These are phyloP conservation scores for Drosophila paramelanica DNA, from an alignment of 2,888 invertebrate species.

Conservation along the genomic window DNA sequence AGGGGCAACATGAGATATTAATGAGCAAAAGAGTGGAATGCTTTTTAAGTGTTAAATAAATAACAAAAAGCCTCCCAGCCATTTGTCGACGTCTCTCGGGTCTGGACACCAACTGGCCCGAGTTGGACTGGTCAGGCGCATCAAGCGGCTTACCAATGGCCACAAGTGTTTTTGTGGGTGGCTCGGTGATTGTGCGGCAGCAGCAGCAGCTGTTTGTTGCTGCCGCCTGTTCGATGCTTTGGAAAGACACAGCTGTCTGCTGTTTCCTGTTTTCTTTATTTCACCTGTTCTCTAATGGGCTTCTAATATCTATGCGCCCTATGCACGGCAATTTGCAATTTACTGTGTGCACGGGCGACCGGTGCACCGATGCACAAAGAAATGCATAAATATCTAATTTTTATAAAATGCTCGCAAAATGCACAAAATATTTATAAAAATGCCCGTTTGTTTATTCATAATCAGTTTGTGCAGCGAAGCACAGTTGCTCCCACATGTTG, in stretches of 20 bases:
- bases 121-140: conserved; percentile 27
- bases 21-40: conserved; percentile 76
- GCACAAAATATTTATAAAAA: conserved; percentile 67
- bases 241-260: neutral
- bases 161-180: conserved; percentile 45
- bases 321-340: conserved; percentile 36
- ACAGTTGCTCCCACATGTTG: conserved; percentile 22
- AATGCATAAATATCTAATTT: conserved; percentile 67
- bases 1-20: conserved; percentile 78
- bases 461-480: conserved; percentile 78
- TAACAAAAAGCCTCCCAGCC: conserved; percentile 58
- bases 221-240: conserved; percentile 5
- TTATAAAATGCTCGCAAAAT: conserved; percentile 47
- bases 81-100: conserved; percentile 42
- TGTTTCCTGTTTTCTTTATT: neutral
- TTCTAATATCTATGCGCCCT: conserved; percentile 44
- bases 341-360: conserved; percentile 24
- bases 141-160: conserved; percentile 65
- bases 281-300: conserved; percentile 21
- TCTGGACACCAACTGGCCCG: conserved; percentile 18
- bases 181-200: neutral
- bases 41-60: conserved; percentile 81
- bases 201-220: neutral
- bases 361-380: conserved; percentile 59
- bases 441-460: conserved; percentile 81